phyloP scores from a whole-genome alignment of 1,140 invertebrate species.

The Rhagoletis pomonella region DNA sequence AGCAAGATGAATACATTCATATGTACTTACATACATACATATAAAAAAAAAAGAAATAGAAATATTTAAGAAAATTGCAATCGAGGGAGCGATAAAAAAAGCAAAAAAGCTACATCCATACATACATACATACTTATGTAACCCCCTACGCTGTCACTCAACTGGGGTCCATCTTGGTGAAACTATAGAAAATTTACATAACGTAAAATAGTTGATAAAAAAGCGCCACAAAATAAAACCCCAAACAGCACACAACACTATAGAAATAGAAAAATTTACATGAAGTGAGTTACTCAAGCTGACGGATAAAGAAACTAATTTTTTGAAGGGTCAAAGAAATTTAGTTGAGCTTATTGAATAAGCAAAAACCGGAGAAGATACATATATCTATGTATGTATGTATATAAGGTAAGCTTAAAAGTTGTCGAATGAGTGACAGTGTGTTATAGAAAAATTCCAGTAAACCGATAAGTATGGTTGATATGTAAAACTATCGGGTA shows the following conservation, averaged over 20 bases:
- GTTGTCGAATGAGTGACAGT: no score
- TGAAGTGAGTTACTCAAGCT: background rate
- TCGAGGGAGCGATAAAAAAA: background rate
- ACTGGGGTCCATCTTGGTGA: background rate
- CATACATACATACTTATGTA: background rate
- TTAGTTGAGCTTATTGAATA: background rate
- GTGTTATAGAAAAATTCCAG: no score
- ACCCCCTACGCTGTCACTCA: background rate
- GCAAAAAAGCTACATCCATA: background rate
- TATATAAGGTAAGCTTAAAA: no score
- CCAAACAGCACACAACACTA: background rate
- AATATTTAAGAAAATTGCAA: background rate
- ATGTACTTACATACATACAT: background rate
- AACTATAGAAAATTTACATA: background rate
- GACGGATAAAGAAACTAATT: background rate
- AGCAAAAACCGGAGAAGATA: background rate
- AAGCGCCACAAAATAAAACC: background rate
- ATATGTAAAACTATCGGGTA: no score
- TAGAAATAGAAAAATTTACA: background rate
- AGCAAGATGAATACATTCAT: background rate
- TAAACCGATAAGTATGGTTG: no score
- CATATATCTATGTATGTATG: no score
- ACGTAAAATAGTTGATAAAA: background rate
- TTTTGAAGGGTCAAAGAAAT: background rate
- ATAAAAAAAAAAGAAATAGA: background rate